Evolutionary conservation across 2,113 vertebrate species (phyloP).

Genomic region (Semnornis frantzii): DNA sequence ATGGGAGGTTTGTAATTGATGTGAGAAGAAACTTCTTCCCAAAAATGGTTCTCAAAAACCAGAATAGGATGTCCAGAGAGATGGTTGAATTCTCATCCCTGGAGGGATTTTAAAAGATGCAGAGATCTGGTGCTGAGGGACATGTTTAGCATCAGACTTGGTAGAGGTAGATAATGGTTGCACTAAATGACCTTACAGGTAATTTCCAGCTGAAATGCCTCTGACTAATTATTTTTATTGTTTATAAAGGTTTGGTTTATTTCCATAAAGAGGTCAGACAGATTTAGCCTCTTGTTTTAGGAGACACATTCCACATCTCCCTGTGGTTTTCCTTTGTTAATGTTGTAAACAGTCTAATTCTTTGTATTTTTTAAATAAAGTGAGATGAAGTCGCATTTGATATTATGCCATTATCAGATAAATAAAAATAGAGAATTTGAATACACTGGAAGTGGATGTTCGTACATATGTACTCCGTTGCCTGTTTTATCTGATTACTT

Average conservation of each 20-base stretch:
- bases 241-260: background rate
- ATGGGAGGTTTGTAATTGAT: too few species aligned
- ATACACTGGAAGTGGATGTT: background rate
- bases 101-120: too few species aligned
- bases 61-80: too few species aligned
- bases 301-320: background rate
- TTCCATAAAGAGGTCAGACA: background rate
- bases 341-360: background rate
- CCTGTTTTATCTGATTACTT: background rate
- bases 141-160: too few species aligned
- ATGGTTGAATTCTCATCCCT: too few species aligned
- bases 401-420: background rate
- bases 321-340: background rate
- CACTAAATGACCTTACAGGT: too few species aligned
- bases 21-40: too few species aligned
- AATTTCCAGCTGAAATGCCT: too few species aligned
- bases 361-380: background rate
- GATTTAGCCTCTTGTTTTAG: background rate
- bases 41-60: too few species aligned
- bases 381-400: background rate
- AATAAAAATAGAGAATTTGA: background rate
- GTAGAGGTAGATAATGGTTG: too few species aligned
- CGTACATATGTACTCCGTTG: background rate
- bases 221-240: background rate
- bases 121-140: too few species aligned